Evolutionary conservation across 2,113 vertebrate species (phyloP).

Genomic region (Gavialis gangeticus): DNA sequence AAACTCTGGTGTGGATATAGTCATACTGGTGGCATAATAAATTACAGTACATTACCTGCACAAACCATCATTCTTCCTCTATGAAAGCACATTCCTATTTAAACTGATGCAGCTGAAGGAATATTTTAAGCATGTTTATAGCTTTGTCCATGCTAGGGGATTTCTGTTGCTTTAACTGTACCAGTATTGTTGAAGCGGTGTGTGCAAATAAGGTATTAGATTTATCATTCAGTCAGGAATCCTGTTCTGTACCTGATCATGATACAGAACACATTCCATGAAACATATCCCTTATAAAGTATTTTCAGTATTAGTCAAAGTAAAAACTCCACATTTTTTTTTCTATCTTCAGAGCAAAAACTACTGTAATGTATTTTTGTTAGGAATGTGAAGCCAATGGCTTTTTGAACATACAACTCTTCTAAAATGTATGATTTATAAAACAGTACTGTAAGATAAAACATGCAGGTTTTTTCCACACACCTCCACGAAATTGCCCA

Average conservation of each 20-base stretch:
- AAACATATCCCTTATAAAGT: not conserved
- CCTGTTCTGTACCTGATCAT: not conserved
- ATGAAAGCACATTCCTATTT: not conserved
- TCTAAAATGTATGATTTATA: conserved; percentile 19
- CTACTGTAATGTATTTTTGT: not conserved
- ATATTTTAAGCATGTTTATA: not conserved
- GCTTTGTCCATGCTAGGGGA: not conserved
- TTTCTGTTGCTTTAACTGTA: not conserved
- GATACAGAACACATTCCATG: no score
- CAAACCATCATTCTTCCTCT: not conserved
- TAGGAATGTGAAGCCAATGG: not conserved
- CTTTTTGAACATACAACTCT: not conserved
- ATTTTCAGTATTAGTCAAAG: not conserved
- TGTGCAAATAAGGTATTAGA: not conserved
- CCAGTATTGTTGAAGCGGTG: not conserved
- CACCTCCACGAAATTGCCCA: conserved; percentile 94
- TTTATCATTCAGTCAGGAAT: not conserved
- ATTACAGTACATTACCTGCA: not conserved
- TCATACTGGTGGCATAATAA: not conserved
- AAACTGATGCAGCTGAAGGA: not conserved
- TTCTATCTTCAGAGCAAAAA: not conserved
- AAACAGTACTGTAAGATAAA: conserved; percentile 64
- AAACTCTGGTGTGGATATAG: not conserved
- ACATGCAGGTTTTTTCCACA: conserved; percentile 79
- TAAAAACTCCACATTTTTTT: not conserved